These are phyloP conservation scores for Zaprionus obscuricornis DNA, from an alignment of 2,888 invertebrate species.

Conservation along the genomic window DNA sequence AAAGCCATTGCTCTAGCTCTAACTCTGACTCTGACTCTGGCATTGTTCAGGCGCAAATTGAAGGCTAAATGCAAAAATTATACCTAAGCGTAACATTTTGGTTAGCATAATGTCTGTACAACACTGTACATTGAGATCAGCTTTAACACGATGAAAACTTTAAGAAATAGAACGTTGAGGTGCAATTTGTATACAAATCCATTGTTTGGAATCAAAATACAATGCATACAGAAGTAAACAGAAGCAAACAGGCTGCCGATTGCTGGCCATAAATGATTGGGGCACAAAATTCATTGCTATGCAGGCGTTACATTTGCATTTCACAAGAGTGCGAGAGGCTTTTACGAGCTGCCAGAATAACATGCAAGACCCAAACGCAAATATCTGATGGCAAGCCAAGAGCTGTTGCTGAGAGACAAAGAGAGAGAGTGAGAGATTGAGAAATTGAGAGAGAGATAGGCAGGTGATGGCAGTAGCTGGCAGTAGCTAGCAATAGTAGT, in stretches of 20 bases:
- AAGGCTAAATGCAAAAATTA: constrained; percentile 72
- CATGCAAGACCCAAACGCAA: constrained; percentile 45
- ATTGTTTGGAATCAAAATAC: constrained; percentile 51
- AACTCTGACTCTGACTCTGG: constrained; percentile 1
- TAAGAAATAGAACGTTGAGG: not conserved
- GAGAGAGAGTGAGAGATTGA: too few relatives aligned
- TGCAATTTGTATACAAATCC: constrained; percentile 60
- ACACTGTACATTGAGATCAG: not conserved
- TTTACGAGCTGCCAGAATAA: constrained; percentile 56
- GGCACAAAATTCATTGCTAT: constrained; percentile 52
- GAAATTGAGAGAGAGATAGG: not conserved
- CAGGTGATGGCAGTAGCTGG: not conserved
- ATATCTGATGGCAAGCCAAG: constrained; percentile 19
- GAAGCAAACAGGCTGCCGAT: not conserved
- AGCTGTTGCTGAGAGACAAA: constrained; percentile 23
- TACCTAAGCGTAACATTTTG: constrained; percentile 59
- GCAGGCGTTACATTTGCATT: constrained; percentile 60
- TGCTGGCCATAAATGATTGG: constrained; percentile 34
- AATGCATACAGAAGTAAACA: constrained; percentile 31
- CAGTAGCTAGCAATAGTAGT: constrained; percentile 4
- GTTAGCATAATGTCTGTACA: constrained; percentile 26
- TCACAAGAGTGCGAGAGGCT: constrained; percentile 48
- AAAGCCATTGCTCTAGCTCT: too few relatives aligned
- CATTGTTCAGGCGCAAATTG: constrained; percentile 52
- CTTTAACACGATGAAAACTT: constrained; percentile 21